Conservation (phyloP, 2,888 invertebrate genomes). For the Saturnia japonica region DNA sequence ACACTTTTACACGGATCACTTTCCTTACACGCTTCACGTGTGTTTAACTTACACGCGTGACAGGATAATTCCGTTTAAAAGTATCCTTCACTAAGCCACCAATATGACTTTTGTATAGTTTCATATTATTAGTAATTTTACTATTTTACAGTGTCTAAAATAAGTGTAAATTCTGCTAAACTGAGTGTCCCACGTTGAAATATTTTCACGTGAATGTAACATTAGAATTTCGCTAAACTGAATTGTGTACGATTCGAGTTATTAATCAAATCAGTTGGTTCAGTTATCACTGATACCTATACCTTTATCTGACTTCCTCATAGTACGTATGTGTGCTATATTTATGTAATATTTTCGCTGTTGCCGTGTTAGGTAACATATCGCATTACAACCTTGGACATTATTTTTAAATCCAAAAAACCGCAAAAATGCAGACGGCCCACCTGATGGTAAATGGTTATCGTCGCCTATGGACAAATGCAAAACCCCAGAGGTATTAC, state of each 20-base stretch:
- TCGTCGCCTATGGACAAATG: too few species aligned
- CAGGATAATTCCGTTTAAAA: neutral
- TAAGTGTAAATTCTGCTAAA: too few species aligned
- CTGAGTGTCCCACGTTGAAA: too few species aligned
- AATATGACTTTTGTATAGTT: neutral
- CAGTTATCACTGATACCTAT: neutral
- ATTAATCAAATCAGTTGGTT: neutral
- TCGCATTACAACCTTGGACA: neutral
- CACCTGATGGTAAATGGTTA: too few species aligned
- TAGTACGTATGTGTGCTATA: neutral
- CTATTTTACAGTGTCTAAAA: too few species aligned
- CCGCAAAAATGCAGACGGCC: too few species aligned
- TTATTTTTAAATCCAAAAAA: neutral
- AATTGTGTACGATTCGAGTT: neutral
- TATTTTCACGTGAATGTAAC: neutral
- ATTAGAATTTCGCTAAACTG: neutral
- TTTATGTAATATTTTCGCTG: neutral
- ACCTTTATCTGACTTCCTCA: conserved; percentile 5
- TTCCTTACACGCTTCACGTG: neutral
- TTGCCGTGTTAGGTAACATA: conserved; percentile 6
- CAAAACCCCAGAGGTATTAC: too few species aligned
- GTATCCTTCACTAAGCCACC: neutral
- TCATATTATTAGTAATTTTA: neutral
- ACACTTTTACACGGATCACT: neutral
- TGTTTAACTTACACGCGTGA: neutral